These are phyloP conservation scores for Pseudococcus viburni DNA, from an alignment of 2,888 invertebrate genomes.

Conservation along the genomic window DNA sequence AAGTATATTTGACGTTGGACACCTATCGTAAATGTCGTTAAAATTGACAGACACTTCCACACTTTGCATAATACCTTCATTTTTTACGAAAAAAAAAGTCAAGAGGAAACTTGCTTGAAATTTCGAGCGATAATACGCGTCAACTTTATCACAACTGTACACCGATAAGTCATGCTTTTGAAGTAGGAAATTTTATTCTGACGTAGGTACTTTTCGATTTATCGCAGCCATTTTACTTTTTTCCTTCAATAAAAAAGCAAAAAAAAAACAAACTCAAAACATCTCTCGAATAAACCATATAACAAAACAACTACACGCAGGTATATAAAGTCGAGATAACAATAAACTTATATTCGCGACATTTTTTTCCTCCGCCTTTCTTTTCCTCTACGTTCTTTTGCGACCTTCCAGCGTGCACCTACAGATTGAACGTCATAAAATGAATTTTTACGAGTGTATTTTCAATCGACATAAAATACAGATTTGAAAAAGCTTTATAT, in stretches of 20 bases:
- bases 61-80: neutral
- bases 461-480: slow-evolving; percentile 54
- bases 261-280: neutral
- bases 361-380: neutral
- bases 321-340: slow-evolving; percentile 51
- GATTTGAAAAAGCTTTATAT: slow-evolving; percentile 52
- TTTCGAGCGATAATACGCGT: neutral
- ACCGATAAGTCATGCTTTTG: neutral
- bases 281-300: neutral
- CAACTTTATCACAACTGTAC: neutral
- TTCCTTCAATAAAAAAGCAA: neutral
- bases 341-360: slow-evolving; percentile 55
- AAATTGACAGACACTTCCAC: neutral
- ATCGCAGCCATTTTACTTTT: slow-evolving; percentile 40
- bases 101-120: neutral
- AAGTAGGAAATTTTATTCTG: neutral
- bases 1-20: neutral
- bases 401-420: slow-evolving; percentile 14
- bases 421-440: slow-evolving; percentile 52
- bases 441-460: slow-evolving; percentile 45
- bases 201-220: slow-evolving; percentile 5
- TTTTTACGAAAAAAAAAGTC: neutral
- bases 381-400: neutral
- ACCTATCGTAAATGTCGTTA: neutral
- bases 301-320: slow-evolving; percentile 23